Conservation (phyloP, 2,113 vertebrate species). For the Petroica traversi region DNA sequence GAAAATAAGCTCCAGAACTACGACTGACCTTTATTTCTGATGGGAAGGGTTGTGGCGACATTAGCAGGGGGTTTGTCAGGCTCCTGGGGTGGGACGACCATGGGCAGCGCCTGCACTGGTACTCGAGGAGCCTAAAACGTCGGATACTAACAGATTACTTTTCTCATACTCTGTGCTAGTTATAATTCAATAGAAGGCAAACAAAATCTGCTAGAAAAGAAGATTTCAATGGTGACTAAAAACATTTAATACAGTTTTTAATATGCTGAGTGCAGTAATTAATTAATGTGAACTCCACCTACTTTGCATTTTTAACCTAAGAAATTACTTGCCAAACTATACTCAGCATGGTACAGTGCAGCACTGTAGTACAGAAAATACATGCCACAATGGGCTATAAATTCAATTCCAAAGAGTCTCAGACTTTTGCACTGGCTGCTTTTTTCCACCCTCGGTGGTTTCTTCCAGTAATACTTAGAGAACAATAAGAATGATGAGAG, state of each 20-base stretch:
- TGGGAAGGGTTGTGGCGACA: conserved; percentile 88
- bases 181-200: conserved; percentile 3
- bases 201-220: conserved; percentile 1
- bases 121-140: conserved; percentile 92
- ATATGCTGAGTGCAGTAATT: background rate
- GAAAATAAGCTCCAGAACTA: conserved; percentile 36
- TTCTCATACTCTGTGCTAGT: conserved; percentile 13
- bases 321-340: background rate
- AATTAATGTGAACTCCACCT: background rate
- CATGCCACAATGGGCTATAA: background rate
- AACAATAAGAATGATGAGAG: background rate
- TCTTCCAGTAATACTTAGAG: background rate
- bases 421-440: background rate
- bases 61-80: conserved; percentile 96
- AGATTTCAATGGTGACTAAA: background rate
- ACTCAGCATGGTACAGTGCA: background rate
- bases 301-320: background rate
- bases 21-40: conserved; percentile 94
- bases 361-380: background rate
- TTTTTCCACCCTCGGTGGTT: accelerated
- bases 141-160: conserved; percentile 44
- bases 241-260: accelerated
- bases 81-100: conserved; percentile 98
- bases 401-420: background rate
- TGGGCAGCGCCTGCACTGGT: conserved; percentile 98